These are phyloP conservation scores for Apus apus DNA, from an alignment of 2,113 vertebrate species.

Conservation along the genomic window DNA sequence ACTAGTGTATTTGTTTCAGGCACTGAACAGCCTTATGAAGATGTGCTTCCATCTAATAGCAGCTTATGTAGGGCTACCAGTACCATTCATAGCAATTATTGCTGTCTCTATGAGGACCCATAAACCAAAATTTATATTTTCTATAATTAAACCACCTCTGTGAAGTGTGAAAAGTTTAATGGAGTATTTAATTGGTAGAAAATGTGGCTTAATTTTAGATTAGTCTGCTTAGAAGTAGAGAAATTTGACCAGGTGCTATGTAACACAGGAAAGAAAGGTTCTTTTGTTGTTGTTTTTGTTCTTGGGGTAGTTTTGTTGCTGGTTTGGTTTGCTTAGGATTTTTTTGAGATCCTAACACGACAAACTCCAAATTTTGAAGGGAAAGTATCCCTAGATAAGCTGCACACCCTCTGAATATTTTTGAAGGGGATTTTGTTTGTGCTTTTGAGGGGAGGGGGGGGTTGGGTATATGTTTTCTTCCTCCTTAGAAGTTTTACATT, in stretches of 20 bases:
- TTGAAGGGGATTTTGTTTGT: not conserved
- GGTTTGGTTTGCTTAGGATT: not conserved
- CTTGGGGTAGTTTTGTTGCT: too few relatives aligned
- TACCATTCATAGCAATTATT: not conserved
- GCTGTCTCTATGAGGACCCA: rapidly evolving
- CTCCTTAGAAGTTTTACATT: not conserved
- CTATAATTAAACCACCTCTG: rapidly evolving
- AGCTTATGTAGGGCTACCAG: conserved; percentile 68
- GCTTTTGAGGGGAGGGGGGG: not conserved
- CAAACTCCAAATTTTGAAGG: not conserved
- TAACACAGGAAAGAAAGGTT: not conserved
- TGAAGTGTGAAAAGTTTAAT: not conserved
- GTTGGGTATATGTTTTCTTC: not conserved
- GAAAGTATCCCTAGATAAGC: conserved; percentile 65
- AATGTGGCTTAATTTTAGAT: not conserved
- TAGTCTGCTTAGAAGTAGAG: not conserved
- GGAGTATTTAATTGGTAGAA: not conserved
- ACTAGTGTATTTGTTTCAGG: not conserved
- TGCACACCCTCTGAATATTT: not conserved
- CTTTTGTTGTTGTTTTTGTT: not conserved
- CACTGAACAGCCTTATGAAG: conserved; percentile 45
- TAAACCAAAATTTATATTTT: not conserved
- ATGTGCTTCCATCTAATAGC: conserved; percentile 35
- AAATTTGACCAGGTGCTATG: not conserved
- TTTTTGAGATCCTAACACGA: not conserved